These are phyloP conservation scores for Drosophila grimshawi DNA, from an alignment of 1,140 invertebrate species.

Conservation along the genomic window DNA sequence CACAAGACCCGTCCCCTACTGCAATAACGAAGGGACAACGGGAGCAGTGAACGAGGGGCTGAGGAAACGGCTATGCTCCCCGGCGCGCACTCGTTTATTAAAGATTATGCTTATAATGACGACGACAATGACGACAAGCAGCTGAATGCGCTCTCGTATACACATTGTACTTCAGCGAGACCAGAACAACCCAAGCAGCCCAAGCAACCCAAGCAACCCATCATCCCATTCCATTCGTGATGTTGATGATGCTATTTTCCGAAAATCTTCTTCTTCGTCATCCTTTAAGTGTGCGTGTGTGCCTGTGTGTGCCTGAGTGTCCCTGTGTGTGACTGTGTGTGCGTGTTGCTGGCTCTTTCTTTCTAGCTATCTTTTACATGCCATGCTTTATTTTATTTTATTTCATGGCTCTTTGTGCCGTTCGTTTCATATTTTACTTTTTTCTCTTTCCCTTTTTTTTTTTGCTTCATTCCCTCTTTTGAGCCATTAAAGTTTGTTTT, in stretches of 20 bases:
- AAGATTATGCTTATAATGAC: conserved; percentile 82
- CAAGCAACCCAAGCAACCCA: conserved; percentile 1
- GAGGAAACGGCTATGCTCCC: conserved; percentile 44
- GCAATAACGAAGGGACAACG: background rate
- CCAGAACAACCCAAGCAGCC: background rate
- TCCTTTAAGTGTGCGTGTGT: conserved; percentile 31
- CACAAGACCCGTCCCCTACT: background rate
- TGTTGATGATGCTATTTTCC: conserved; percentile 78
- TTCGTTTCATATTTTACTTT: conserved; percentile 37
- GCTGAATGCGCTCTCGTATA: conserved; percentile 42
- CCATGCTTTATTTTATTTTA: conserved; percentile 52
- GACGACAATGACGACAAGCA: conserved; percentile 79
- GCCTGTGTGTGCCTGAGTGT: background rate
- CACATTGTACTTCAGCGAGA: background rate
- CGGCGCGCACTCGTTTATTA: conserved; percentile 78
- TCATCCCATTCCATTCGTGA: conserved; percentile 30
- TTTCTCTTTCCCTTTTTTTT: conserved; percentile 11
- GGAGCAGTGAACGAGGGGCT: background rate
- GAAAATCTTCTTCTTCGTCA: conserved; percentile 54
- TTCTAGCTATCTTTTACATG: conserved; percentile 29
- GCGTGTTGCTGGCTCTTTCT: conserved; percentile 2
- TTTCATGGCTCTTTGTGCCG: conserved; percentile 30
- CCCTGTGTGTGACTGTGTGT: conserved; percentile 5
- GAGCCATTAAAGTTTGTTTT: conserved; percentile 63
- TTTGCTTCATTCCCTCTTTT: conserved; percentile 2